Conservation (phyloP, 2,113 vertebrate species). For the Vulpes vulpes region DNA sequence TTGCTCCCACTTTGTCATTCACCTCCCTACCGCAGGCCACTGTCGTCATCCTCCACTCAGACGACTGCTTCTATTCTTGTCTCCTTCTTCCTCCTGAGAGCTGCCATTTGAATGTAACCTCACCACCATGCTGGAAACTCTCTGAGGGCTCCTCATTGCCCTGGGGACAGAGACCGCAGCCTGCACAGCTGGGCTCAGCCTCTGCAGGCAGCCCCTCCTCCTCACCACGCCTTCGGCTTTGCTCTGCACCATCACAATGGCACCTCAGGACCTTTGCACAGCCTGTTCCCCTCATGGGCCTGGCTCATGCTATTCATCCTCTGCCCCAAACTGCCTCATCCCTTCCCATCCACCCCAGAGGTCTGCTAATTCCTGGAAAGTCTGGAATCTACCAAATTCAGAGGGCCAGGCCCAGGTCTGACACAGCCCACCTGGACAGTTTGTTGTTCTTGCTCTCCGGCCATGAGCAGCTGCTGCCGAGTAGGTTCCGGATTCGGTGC, state of each 20-base stretch:
- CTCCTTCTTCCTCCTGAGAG: neutral
- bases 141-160: neutral
- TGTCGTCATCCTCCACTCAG: neutral
- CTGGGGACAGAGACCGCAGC: neutral
- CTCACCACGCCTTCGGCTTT: neutral
- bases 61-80: neutral
- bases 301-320: neutral
- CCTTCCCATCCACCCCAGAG: neutral
- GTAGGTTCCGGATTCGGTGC: conserved; percentile 57
- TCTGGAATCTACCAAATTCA: neutral
- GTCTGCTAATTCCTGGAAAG: neutral
- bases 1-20: neutral
- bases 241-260: too few species aligned
- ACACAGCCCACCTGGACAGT: neutral
- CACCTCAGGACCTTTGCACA: neutral
- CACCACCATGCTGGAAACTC: neutral
- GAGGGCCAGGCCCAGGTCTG: neutral
- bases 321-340: neutral
- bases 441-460: neutral
- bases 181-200: too few species aligned
- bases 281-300: neutral
- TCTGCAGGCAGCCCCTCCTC: neutral
- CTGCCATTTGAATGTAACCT: too few species aligned
- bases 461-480: neutral
- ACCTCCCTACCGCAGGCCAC: neutral